Evolutionary conservation across 2,797 vertebrate species (phyloP).

Genomic region (Rousettus madagascariensis): DNA sequence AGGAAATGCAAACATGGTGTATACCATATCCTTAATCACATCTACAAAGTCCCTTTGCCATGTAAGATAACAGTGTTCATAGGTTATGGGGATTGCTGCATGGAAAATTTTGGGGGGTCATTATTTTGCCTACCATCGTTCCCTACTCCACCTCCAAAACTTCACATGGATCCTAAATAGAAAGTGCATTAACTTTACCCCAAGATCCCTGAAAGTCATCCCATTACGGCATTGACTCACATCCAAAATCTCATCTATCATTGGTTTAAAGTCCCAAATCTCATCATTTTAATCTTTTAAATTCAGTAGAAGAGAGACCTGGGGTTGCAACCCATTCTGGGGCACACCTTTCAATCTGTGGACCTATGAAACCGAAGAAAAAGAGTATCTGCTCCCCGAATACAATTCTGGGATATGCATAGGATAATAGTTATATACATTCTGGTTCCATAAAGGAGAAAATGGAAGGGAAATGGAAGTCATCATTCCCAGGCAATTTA

Average conservation of each 20-base stretch:
- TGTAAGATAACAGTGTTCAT: not conserved
- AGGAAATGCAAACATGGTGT: not conserved
- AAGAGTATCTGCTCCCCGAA: not conserved
- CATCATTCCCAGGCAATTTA: not conserved
- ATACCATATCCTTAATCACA: not conserved
- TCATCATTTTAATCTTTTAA: not conserved
- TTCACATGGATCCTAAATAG: not conserved
- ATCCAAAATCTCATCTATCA: not conserved
- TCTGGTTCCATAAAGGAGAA: not conserved
- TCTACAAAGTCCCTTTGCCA: not conserved
- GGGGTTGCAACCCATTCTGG: not conserved
- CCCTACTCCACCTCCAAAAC: not conserved
- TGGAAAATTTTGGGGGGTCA: not conserved
- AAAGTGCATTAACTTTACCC: not conserved
- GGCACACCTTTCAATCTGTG: not conserved
- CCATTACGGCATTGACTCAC: not conserved
- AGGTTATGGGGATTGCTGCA: not conserved
- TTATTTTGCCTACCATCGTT: not conserved
- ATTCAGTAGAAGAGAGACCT: not conserved
- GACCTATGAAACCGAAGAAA: not conserved
- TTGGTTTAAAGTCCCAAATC: not conserved
- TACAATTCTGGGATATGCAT: not conserved
- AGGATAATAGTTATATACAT: not conserved
- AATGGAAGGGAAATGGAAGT: not conserved
- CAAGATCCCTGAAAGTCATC: not conserved